These are phyloP conservation scores for Linepithema humile DNA, from an alignment of 1,140 invertebrate genomes.

Conservation along the genomic window DNA sequence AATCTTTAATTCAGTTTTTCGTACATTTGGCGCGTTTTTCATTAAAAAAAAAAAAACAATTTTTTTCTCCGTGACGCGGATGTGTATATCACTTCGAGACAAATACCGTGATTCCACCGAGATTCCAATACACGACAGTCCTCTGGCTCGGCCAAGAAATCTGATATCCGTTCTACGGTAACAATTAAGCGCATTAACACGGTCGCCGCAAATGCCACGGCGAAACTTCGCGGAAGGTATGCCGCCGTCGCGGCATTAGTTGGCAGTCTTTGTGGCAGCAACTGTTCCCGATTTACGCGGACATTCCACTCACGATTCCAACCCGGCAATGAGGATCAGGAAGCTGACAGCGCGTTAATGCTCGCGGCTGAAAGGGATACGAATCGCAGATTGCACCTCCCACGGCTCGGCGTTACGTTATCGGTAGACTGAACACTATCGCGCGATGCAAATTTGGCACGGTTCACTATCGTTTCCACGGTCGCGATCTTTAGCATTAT, in stretches of 20 bases:
- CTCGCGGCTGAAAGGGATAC: conserved; percentile 53
- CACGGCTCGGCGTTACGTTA: neutral
- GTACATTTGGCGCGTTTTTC: neutral
- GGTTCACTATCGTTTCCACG: neutral
- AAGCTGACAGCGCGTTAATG: conserved; percentile 62
- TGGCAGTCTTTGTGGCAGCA: conserved; percentile 59
- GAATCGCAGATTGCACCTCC: conserved; percentile 19
- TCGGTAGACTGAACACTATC: neutral
- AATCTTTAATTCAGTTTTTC: neutral
- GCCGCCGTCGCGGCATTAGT: conserved; percentile 62
- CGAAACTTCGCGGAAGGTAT: conserved; percentile 38
- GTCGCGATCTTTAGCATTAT: neutral
- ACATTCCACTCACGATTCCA: conserved; percentile 54
- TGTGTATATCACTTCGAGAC: neutral
- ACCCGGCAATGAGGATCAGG: conserved; percentile 60
- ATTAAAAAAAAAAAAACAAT: neutral
- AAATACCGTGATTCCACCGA: neutral
- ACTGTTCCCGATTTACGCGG: conserved; percentile 62
- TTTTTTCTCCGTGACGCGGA: neutral
- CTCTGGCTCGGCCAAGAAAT: conserved; percentile 16
- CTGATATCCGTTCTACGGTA: conserved; percentile 20
- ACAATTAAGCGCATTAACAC: conserved; percentile 67
- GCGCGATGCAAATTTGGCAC: neutral
- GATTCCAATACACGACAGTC: neutral
- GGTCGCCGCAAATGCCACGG: neutral